Evolutionary conservation across 2,797 vertebrate genomes (phyloP), one percentile per base, ranked within the genome.

Genomic region (Mormyrus proboscirostris): DNA sequence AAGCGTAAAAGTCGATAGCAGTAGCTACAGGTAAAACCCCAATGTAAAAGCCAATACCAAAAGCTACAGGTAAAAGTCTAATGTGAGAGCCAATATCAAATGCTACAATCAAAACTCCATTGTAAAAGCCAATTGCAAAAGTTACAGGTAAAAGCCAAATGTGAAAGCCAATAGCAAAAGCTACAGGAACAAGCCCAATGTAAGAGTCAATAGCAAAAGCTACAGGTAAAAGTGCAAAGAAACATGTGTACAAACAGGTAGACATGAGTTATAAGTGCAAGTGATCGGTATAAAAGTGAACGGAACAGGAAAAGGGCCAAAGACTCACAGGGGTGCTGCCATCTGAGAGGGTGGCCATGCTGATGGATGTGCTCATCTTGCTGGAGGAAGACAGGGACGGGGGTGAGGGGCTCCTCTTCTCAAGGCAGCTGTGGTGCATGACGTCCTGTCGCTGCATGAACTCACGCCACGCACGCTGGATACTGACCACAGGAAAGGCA

Each of bases 351-450:
- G 97, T 98, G 93, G 95, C 97, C 97, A 98, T 97, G 96, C 98
- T 99, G 96, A 97, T 94, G 0, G 98, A 99, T 55, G 96, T 97
- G 97, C 98, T 99, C 96, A 97, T 96, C 95, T 97, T 97, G 91
- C 96, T 97, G 0, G 97, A 98, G 88, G 97, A 97, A 88, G 96
- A 97, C 16, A 96, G 92, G 0, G 97, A 97, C 0, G 95, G 93
- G 0, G 96, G 97, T 3, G 97, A 98, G 0, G 96, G 97, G 91
- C 98, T 98, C 91, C 95, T 92, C 92, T 98, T 97, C 93, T 96
- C 97, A 92, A 93, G 88, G 0, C 90, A 94, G 55, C 94, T 93
- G 0, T 90, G 95, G 14, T 90, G 90, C 0, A 92, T 91, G 88
- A 94, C 93, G 89, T 97, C 97, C 93, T 97, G 97, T 90, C 95